Percentiles rank a stretch among this genome's conserved stretches.
Conservation (phyloP, 2,888 invertebrate genomes). For the Elysia crispata region DNA sequence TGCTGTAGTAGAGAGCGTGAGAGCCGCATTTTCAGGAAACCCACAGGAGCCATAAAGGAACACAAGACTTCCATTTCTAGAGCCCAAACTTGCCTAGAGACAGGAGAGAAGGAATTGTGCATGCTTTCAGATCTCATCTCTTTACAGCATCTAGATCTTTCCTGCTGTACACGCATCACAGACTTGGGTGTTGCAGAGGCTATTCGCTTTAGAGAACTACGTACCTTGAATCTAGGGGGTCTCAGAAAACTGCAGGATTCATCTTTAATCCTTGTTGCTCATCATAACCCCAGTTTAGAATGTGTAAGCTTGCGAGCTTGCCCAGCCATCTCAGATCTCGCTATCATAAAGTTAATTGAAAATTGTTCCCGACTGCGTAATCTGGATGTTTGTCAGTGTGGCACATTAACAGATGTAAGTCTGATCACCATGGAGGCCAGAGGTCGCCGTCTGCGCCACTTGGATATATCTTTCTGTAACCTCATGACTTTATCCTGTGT, state of each 20-base stretch:
- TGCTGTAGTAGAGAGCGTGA: slow-evolving; percentile 58
- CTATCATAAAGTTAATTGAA: slow-evolving; percentile 78
- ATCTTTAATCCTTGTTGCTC: slow-evolving; percentile 83
- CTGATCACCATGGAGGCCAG: slow-evolving; percentile 80
- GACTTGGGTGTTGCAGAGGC: slow-evolving; percentile 85
- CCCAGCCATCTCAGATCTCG: slow-evolving; percentile 84
- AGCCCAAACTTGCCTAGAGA: slow-evolving; percentile 47
- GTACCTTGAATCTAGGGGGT: slow-evolving; percentile 82
- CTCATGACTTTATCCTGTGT: slow-evolving; percentile 70
- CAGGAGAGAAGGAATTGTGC: slow-evolving; percentile 48
- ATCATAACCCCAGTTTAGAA: slow-evolving; percentile 85
- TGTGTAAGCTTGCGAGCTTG: slow-evolving; percentile 78
- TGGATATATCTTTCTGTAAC: slow-evolving; percentile 80
- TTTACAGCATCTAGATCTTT: slow-evolving; percentile 82
- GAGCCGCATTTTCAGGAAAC: slow-evolving; percentile 65
- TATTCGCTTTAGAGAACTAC: slow-evolving; percentile 83
- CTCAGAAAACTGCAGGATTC: slow-evolving; percentile 84
- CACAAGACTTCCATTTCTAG: slow-evolving; percentile 49
- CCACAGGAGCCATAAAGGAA: slow-evolving; percentile 54
- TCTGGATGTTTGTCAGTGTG: slow-evolving; percentile 83
- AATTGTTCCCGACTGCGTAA: slow-evolving; percentile 80
- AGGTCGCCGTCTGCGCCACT: slow-evolving; percentile 80
- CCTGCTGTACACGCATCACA: slow-evolving; percentile 85
- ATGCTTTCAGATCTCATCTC: slow-evolving; percentile 65
- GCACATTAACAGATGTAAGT: slow-evolving; percentile 81